A percentile compares a stretch with the other conserved stretches of the same genome.
Conservation (phyloP, 2,888 invertebrate species). For the Stictocephala bisonia region DNA sequence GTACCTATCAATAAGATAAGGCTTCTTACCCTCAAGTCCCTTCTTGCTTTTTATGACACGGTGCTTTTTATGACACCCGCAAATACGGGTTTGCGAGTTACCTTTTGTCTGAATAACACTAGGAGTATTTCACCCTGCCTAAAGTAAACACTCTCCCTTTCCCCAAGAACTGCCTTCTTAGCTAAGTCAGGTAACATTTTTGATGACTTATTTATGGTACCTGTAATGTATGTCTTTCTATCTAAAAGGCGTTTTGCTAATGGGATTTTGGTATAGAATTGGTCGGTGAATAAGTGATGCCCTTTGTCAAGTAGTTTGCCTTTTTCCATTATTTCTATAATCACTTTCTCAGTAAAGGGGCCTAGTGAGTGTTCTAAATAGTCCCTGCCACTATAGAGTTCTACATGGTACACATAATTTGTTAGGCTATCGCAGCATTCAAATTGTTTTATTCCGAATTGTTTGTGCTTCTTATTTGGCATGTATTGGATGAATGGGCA, state of each 20-base stretch:
- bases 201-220: slow-evolving; percentile 7
- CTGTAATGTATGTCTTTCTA: neutral
- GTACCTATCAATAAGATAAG: no score
- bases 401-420: slow-evolving; percentile 8
- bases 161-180: neutral
- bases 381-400: slow-evolving; percentile 12
- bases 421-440: slow-evolving; percentile 8
- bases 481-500: slow-evolving; percentile 15
- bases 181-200: neutral
- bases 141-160: slow-evolving; percentile 12
- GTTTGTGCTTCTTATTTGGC: slow-evolving; percentile 21
- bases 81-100: no score
- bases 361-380: neutral
- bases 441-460: slow-evolving; percentile 14
- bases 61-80: no score
- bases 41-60: no score
- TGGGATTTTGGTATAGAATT: slow-evolving; percentile 24
- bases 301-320: neutral
- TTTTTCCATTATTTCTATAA: slow-evolving; percentile 7
- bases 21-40: no score
- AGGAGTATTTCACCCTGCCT: neutral
- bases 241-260: neutral
- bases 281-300: slow-evolving; percentile 1
- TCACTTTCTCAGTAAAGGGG: neutral
- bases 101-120: slow-evolving; percentile 12